Evolutionary conservation across 2,797 vertebrate genomes (phyloP).

Genomic region (Pipistrellus pipistrellus): DNA sequence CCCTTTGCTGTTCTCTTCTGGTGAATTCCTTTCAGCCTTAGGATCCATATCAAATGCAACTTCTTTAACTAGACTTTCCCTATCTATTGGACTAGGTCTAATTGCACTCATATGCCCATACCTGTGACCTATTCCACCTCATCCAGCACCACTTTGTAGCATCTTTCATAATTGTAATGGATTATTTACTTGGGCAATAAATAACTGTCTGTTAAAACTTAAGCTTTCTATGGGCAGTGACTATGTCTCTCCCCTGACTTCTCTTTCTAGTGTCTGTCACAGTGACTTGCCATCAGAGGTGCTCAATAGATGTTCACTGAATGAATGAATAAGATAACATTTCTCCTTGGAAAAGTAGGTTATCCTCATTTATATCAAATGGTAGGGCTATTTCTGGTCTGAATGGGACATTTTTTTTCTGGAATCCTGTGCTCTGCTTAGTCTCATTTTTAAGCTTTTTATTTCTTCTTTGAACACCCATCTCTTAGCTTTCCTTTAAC

Average conservation of each 20-base stretch:
- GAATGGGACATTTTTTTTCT: background rate
- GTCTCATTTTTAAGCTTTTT: background rate
- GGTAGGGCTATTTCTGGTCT: background rate
- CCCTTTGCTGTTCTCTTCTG: background rate
- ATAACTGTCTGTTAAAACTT: background rate
- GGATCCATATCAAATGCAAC: background rate
- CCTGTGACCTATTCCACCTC: background rate
- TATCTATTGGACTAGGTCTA: background rate
- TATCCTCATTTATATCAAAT: background rate
- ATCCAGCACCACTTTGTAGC: background rate
- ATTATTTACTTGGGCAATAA: background rate
- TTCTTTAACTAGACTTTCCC: background rate
- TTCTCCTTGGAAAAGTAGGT: background rate
- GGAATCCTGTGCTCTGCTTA: background rate
- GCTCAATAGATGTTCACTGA: background rate
- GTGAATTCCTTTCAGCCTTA: background rate
- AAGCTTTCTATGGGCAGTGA: background rate
- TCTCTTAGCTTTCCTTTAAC: conserved; percentile 16
- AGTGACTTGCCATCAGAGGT: background rate
- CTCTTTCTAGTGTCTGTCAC: background rate
- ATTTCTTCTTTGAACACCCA: background rate
- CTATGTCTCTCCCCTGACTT: background rate
- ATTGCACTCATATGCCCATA: background rate
- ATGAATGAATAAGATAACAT: background rate
- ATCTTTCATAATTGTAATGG: background rate